Conservation (phyloP, 2,113 vertebrate species). For the Neotoma lepida region DNA sequence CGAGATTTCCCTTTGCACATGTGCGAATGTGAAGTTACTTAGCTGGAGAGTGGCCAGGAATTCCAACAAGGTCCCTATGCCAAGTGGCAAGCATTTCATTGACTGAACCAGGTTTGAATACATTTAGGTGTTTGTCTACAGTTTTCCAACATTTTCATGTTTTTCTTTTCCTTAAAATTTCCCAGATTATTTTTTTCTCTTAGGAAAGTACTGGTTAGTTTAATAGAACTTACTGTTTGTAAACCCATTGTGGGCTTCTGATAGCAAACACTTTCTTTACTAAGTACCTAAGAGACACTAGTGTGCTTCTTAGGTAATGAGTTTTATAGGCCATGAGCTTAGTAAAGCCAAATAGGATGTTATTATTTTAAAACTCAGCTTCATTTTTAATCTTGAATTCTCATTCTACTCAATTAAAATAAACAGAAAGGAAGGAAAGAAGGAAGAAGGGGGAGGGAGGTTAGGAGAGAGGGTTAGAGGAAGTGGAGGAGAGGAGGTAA, state of each 20-base stretch:
- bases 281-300: background rate
- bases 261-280: background rate
- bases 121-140: background rate
- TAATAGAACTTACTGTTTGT: conserved; percentile 3
- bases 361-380: conserved; percentile 32
- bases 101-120: background rate
- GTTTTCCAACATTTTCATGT: background rate
- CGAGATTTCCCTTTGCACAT: too few species aligned
- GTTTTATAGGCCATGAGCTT: background rate
- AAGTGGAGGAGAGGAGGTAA: background rate
- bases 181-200: background rate
- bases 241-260: background rate
- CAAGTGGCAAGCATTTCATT: background rate
- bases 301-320: background rate
- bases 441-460: background rate
- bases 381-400: background rate
- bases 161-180: background rate
- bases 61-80: background rate
- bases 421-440: background rate
- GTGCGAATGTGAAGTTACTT: too few species aligned
- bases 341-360: background rate
- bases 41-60: too few species aligned
- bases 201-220: background rate
- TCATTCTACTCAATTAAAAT: background rate
- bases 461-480: background rate